phyloP scores from a whole-genome alignment of 2,797 vertebrate species.

The Crocodylus rhombifer region DNA sequence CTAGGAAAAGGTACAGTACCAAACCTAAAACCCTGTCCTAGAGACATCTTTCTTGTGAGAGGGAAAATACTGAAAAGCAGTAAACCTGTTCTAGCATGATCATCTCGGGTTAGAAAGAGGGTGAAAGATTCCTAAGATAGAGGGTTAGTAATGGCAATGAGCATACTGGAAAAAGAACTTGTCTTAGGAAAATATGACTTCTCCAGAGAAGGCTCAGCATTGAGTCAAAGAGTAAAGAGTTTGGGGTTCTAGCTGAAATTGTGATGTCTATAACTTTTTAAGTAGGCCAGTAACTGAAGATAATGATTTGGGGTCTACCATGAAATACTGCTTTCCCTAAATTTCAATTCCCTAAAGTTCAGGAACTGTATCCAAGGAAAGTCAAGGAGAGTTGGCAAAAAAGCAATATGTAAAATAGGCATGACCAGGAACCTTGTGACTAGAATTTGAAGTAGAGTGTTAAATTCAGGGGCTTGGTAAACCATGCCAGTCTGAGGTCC shows the following conservation, averaged over 20 bases:
- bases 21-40: background rate
- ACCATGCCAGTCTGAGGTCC: too few species aligned
- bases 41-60: background rate
- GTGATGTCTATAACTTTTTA: background rate
- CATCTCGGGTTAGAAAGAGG: background rate
- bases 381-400: too few species aligned
- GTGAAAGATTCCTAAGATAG: background rate
- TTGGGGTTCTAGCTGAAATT: background rate
- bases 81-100: background rate
- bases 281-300: background rate
- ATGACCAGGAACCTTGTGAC: background rate
- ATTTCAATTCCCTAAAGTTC: background rate
- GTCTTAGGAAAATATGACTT: background rate
- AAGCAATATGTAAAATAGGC: background rate
- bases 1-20: background rate
- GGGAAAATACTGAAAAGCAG: background rate
- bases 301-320: background rate
- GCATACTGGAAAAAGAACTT: background rate
- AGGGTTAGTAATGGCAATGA: background rate
- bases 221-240: background rate
- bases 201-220: background rate
- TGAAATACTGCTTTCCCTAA: background rate
- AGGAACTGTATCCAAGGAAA: background rate
- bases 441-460: background rate
- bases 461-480: background rate